Evolutionary conservation across 1,140 invertebrate species (phyloP), one percentile per base, ranked within the genome.

Genomic region (Heliconius melpomene): DNA sequence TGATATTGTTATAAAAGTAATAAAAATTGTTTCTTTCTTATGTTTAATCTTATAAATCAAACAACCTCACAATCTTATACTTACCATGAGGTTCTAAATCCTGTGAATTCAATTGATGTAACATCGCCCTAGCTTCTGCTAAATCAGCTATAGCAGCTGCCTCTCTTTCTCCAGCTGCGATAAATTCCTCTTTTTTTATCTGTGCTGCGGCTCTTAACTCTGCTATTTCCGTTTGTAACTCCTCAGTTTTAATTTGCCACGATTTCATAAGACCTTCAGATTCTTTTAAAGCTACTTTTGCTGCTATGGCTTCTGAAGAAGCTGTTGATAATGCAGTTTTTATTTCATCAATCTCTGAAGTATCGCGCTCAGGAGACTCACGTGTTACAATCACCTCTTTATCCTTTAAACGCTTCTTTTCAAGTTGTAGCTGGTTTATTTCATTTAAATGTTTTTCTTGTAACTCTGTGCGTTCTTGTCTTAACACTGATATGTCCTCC

Each of bases 51-150:
- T 29, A 66, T 23, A 66, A 66, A 1, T 26, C 26, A 29, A 72
- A 38, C 18, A 36, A 36, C 16, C 70, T 73, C 46, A 66, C 11
- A 13, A 26, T 16, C 6, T 23, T 66, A 66, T 23, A 66, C 60
- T 82, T 85, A 93, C 93, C 93, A 87, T 94, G 92, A 57, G 92
- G 91, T 75, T 92, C 86, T 32, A 87, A 40, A 29, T 89, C 91
- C 66, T 90, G 89, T 18, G 85, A 75, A 74, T 89, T 86, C 38
- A 87, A 86, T 74, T 92, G 91, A 38, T 92, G 90, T 29, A 93
- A 71, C 85, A 89, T 85, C 3, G 90, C 90, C 50, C 87, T 85
- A 0, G 88, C 87, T 77, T 93, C 91, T 7, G 90, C 89, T 52
- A 93, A 76, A 7, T 94, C 93, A 0, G 90, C 90, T 16, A 93